Percentiles rank a stretch among this genome's conserved stretches.
phyloP scores from a whole-genome alignment of 2,888 invertebrate species.

The Tribolium freemani region DNA sequence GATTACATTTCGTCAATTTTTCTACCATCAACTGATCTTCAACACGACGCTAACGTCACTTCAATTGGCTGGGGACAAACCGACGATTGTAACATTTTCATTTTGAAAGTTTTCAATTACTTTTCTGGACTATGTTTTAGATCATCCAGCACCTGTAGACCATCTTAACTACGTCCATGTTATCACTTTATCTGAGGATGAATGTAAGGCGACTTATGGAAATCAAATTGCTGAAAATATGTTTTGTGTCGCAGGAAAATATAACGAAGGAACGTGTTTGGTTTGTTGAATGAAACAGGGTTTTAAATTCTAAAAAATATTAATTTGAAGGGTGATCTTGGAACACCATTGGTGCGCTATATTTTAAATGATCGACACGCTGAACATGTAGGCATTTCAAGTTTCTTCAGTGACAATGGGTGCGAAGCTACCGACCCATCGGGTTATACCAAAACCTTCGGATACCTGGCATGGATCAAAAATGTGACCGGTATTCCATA shows the following conservation, averaged over 20 bases:
- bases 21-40: constrained; percentile 27
- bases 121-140: not conserved
- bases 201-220: not conserved
- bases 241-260: constrained; percentile 10
- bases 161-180: constrained; percentile 3
- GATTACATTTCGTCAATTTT: constrained; percentile 29
- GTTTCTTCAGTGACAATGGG: constrained; percentile 8
- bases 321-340: constrained; percentile 8
- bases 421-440: constrained; percentile 13
- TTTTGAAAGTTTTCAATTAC: not conserved
- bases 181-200: not conserved
- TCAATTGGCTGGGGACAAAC: constrained; percentile 14
- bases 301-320: not conserved
- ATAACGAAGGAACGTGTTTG: constrained; percentile 23
- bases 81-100: constrained; percentile 3
- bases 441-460: constrained; percentile 11
- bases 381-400: constrained; percentile 9
- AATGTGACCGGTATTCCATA: constrained; percentile 3
- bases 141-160: constrained; percentile 7
- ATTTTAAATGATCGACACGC: constrained; percentile 5
- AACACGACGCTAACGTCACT: constrained; percentile 6
- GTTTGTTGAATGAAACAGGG: not conserved
- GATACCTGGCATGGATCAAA: constrained; percentile 8
- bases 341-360: constrained; percentile 2
- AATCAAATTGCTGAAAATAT: constrained; percentile 5